Base-by-base conservation (phyloP, 2,888 invertebrate species). In the Drosophila longiperda region DNA sequence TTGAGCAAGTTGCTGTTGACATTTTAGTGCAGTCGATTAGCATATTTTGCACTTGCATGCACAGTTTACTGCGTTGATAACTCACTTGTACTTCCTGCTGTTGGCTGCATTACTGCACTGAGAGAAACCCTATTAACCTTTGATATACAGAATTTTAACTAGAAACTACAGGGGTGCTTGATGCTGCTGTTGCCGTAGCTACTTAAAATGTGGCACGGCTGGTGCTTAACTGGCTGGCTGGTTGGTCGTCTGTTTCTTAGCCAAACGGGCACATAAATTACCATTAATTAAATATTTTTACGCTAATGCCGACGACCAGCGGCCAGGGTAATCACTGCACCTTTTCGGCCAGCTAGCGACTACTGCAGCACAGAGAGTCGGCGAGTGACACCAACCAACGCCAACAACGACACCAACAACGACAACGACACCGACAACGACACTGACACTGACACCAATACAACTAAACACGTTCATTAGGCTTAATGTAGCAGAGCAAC, bases 201-300 rank as follows among this genome's bases (percentile, higher is more conserved):
- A 6, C 67, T 40, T 17, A 20, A 40, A 36, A 38, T 49, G 17
- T 29, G 57, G 55, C 59, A 23, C 17, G 23, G 55, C 58, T 58
- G 45, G 15, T 26, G 32, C 36, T 42, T 8, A 38, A 40, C 36
- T 63, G 34, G 48, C 42, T 38, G 8, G 38, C 8, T 15, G 45
- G 45, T 45, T 45, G 45, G 45, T 45, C 52, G 73, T 40, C 66
- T 17, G 66, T 73, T 65, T 75, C 65, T 64, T 76, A 45, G 61
- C 64, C 66, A 45, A 66, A 92, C 92, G 91, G 83, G 87, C 89
- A 86, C 92, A 92, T 92, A 92, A 92, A 92, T 92, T 92, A 91
- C 89, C 91, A 92, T 92, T 92, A 92, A 92, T 92, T 92, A 92
- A 92, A 92, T 84, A 84, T 92, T 92, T 92, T 80, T 85, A 85